phyloP scores from a whole-genome alignment of 2,888 invertebrate genomes.

The Drosophila nr. perissopoda region DNA sequence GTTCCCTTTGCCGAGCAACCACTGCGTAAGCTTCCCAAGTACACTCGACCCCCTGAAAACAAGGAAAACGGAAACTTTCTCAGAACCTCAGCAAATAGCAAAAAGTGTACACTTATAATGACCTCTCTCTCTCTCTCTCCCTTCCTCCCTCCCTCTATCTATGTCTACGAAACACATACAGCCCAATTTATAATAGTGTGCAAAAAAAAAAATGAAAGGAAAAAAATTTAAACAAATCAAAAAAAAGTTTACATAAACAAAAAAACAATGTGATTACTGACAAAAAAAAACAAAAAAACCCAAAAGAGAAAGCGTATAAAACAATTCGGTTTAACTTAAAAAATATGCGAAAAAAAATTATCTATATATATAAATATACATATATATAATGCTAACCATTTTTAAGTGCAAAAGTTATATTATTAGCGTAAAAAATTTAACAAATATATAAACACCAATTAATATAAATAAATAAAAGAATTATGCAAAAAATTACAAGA shows the following conservation, averaged over 20 bases:
- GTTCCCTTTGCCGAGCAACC: constrained; percentile 7
- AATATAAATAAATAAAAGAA: constrained; percentile 24
- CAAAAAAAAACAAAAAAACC: constrained; percentile 29
- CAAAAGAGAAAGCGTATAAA: constrained; percentile 41
- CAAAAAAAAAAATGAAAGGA: constrained; percentile 17
- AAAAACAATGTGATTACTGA: constrained; percentile 52
- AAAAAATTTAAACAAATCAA: constrained; percentile 1
- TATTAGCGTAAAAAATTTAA: constrained; percentile 53
- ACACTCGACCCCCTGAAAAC: not conserved
- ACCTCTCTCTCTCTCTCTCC: not conserved
- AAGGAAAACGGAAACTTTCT: not conserved
- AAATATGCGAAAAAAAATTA: constrained; percentile 35
- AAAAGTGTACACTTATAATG: not conserved
- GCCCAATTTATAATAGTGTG: constrained; percentile 43
- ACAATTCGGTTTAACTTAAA: constrained; percentile 49
- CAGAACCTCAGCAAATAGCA: constrained; percentile 18
- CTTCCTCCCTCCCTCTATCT: not conserved
- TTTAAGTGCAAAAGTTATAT: constrained; percentile 69
- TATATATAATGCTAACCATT: constrained; percentile 60
- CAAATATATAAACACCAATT: constrained; percentile 18
- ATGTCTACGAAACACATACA: constrained; percentile 16
- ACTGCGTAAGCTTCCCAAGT: constrained; percentile 1
- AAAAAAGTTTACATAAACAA: constrained; percentile 30
- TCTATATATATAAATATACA: constrained; percentile 4
- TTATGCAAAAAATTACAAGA: constrained; percentile 21